Evolutionary conservation across 2,888 invertebrate species (phyloP).

Genomic region (Fissipunctia ypsillon): DNA sequence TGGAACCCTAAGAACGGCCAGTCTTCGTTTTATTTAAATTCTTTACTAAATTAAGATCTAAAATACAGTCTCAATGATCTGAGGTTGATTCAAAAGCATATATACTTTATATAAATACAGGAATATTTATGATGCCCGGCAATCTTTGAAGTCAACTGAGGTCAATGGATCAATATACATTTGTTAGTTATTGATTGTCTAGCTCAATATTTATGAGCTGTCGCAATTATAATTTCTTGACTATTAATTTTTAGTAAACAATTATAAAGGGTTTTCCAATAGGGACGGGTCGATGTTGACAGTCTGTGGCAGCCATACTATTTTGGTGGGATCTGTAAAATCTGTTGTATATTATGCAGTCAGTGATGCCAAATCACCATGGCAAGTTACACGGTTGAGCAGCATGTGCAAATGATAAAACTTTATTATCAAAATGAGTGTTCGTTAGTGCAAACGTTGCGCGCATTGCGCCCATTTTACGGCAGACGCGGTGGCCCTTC

Average conservation of each 20-base stretch:
- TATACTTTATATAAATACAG: not conserved
- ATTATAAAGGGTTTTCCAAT: too few species aligned
- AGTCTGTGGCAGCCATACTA: too few species aligned
- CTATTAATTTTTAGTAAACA: slow-evolving; percentile 3
- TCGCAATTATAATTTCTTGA: slow-evolving; percentile 16
- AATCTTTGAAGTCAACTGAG: slow-evolving; percentile 29
- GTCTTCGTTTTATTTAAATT: not conserved
- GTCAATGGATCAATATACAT: slow-evolving; percentile 42
- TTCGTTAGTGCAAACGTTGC: too few species aligned
- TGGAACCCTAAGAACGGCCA: not conserved
- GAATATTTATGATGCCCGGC: slow-evolving; percentile 2
- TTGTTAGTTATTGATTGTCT: slow-evolving; percentile 24
- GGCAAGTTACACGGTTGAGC: too few species aligned
- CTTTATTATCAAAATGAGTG: too few species aligned
- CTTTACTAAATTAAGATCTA: not conserved
- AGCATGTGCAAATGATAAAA: too few species aligned
- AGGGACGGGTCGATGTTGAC: too few species aligned
- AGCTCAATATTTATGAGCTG: slow-evolving; percentile 29
- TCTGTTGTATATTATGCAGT: too few species aligned
- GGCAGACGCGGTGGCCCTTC: too few species aligned
- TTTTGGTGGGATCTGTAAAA: too few species aligned
- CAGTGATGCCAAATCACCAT: too few species aligned
- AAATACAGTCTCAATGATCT: slow-evolving; percentile 7
- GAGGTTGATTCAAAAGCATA: slow-evolving; percentile 29
- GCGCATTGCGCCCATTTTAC: too few species aligned